A percentile compares a stretch with the other conserved stretches of the same genome.
Evolutionary conservation across 2,797 vertebrate species (phyloP).

Genomic region (Tragelaphus eurycerus): DNA sequence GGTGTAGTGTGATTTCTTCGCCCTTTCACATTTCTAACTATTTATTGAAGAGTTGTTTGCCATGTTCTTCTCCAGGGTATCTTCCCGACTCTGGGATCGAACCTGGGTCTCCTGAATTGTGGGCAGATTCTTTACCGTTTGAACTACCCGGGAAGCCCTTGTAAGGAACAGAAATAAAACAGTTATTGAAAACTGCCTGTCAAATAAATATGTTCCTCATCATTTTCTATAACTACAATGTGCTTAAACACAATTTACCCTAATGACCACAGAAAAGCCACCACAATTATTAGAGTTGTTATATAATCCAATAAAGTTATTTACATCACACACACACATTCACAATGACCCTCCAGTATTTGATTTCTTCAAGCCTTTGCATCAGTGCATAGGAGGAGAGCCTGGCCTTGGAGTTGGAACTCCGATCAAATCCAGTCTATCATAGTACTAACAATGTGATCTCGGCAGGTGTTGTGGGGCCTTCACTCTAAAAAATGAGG

Average conservation of each 20-base stretch:
- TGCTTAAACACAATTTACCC: not conserved
- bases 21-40: not conserved
- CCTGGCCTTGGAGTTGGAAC: not conserved
- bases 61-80: not conserved
- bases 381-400: not conserved
- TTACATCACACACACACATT: not conserved
- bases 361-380: not conserved
- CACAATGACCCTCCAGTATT: not conserved
- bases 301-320: not conserved
- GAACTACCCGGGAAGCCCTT: not conserved
- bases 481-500: not conserved
- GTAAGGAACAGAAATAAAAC: constrained; percentile 13
- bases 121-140: not conserved
- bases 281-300: not conserved
- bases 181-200: not conserved
- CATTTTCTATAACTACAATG: not conserved
- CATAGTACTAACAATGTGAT: not conserved
- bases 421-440: not conserved
- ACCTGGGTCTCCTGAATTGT: not conserved
- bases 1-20: not conserved
- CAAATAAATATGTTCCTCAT: constrained; percentile 6
- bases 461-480: not conserved
- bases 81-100: not conserved
- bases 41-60: not conserved
- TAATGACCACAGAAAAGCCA: constrained; percentile 1